phyloP scores from a whole-genome alignment of 2,888 invertebrate genomes.

The Limnephilus lunatus region DNA sequence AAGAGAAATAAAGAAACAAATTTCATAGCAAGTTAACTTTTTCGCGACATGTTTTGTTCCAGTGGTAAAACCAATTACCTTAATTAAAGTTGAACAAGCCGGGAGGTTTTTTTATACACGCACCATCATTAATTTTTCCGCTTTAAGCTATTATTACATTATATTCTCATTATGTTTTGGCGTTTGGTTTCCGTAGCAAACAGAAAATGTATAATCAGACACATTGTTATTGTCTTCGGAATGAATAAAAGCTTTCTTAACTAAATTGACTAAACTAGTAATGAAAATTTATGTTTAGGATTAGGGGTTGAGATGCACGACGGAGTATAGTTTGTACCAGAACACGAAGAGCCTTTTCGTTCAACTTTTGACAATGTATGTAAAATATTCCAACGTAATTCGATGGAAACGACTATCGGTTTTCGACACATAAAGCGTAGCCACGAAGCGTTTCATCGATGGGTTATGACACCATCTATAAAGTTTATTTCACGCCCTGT shows the following conservation, averaged over 20 bases:
- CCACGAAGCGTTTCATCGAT: conserved; percentile 20
- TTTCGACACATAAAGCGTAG: conserved; percentile 20
- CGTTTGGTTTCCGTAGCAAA: not conserved
- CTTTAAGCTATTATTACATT: conserved; percentile 19
- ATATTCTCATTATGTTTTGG: conserved; percentile 6
- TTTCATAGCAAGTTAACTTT: conserved; percentile 37
- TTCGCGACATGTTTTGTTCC: conserved; percentile 35
- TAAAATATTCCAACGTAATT: conserved; percentile 31
- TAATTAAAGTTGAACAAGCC: conserved; percentile 32
- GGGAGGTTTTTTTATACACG: conserved; percentile 8
- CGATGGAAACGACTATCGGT: conserved; percentile 28
- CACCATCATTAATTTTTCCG: conserved; percentile 24
- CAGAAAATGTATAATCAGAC: not conserved
- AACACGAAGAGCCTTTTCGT: not conserved
- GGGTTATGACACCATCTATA: conserved; percentile 36
- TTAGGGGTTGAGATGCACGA: not conserved
- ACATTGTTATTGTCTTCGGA: not conserved
- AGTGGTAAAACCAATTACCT: conserved; percentile 41
- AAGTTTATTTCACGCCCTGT: conserved; percentile 37
- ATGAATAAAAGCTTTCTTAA: not conserved
- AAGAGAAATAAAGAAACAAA: conserved; percentile 21
- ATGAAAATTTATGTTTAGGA: not conserved
- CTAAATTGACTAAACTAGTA: not conserved
- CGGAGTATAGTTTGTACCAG: not conserved
- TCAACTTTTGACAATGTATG: not conserved